phyloP scores from a whole-genome alignment of 2,888 invertebrate genomes.

The Cryptus armator region DNA sequence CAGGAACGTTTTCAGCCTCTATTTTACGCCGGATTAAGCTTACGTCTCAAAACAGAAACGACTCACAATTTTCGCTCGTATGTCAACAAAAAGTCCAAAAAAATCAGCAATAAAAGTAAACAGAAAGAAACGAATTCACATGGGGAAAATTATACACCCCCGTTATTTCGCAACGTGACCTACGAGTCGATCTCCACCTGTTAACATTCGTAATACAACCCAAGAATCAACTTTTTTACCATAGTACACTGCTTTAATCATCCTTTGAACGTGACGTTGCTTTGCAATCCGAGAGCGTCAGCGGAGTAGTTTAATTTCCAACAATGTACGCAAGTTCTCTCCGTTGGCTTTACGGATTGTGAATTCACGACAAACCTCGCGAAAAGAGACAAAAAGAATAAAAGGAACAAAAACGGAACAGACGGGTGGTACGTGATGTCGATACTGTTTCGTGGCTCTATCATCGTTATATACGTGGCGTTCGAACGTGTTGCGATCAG shows the following conservation, averaged over 20 bases:
- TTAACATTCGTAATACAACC: no score
- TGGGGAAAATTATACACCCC: no score
- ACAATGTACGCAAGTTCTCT: not conserved
- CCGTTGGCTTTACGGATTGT: not conserved
- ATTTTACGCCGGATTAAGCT: conserved; percentile 34
- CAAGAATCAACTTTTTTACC: no score
- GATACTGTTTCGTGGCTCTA: not conserved
- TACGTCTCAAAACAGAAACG: not conserved
- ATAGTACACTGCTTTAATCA: not conserved
- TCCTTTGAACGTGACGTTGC: not conserved
- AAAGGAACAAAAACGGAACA: not conserved
- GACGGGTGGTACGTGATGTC: not conserved
- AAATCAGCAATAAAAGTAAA: no score
- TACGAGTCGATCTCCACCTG: no score
- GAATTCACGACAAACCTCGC: not conserved
- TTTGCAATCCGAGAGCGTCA: not conserved
- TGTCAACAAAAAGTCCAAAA: not conserved
- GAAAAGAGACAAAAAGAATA: not conserved
- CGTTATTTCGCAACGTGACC: no score
- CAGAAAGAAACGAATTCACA: no score
- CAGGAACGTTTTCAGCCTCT: conserved; percentile 35
- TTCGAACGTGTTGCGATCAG: not conserved
- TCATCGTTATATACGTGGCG: not conserved
- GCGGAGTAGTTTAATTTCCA: not conserved
- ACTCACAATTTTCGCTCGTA: not conserved